phyloP scores from a whole-genome alignment of 1,140 invertebrate species.

The Arctopsyche grandis region DNA sequence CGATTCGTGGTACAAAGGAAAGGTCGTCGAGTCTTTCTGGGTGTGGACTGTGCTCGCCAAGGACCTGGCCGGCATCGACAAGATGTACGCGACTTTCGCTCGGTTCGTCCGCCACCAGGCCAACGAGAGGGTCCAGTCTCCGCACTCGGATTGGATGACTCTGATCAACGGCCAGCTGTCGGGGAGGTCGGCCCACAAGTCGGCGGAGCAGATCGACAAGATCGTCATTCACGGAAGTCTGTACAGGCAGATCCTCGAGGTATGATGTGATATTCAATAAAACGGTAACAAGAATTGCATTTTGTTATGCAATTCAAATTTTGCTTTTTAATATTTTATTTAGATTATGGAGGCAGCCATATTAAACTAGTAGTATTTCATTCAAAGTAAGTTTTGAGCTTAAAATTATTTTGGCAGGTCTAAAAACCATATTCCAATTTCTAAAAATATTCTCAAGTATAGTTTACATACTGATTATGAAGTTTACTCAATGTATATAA shows the following conservation, averaged over 20 bases:
- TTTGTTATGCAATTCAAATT: not conserved
- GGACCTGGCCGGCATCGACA: constrained; percentile 68
- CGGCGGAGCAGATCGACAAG: constrained; percentile 65
- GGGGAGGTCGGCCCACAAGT: constrained; percentile 61
- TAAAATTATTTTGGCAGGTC: no score
- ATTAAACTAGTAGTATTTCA: no score
- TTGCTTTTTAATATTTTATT: no score
- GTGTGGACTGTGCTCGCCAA: constrained; percentile 66
- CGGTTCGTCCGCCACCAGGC: constrained; percentile 67
- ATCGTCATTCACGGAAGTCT: constrained; percentile 69
- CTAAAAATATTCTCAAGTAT: no score
- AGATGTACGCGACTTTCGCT: constrained; percentile 70
- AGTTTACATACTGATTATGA: no score
- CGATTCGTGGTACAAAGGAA: constrained; percentile 56
- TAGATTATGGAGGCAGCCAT: no score
- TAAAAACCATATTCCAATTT: no score
- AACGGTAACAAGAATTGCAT: not conserved
- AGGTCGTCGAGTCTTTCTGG: constrained; percentile 66
- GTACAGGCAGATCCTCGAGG: constrained; percentile 72
- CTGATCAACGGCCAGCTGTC: constrained; percentile 71
- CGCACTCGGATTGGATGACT: constrained; percentile 69
- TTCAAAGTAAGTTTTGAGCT: no score
- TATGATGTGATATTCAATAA: constrained; percentile 57
- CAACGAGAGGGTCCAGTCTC: constrained; percentile 62
- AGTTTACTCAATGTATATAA: no score